A percentile compares a stretch with the other conserved stretches of the same genome.
Conservation (phyloP, 2,113 vertebrate genomes). For the Sula dactylatra region DNA sequence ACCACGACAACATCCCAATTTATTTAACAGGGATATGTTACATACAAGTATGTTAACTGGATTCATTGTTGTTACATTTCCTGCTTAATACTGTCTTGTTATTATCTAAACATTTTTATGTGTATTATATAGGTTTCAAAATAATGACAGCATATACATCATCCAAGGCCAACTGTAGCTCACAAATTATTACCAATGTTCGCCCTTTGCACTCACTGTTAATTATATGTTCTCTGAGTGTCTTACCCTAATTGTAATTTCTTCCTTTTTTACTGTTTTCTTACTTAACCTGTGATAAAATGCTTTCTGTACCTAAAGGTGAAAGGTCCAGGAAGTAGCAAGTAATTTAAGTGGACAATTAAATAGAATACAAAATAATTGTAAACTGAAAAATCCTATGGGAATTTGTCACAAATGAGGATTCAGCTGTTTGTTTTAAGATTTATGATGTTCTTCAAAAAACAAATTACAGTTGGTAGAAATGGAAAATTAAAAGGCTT, state of each 20-base stretch:
- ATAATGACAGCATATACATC: not conserved
- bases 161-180: not conserved
- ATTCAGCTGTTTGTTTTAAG: not conserved
- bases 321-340: not conserved
- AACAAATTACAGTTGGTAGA: not conserved
- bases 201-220: not conserved
- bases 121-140: not conserved
- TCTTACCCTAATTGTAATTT: not conserved
- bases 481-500: not conserved
- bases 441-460: not conserved
- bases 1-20: not conserved
- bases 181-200: not conserved
- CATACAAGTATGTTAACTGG: not conserved
- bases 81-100: not conserved
- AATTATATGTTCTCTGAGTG: not conserved
- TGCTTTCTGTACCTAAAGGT: not conserved
- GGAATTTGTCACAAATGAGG: not conserved
- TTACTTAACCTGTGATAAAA: not conserved
- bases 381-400: not conserved
- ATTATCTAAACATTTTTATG: not conserved
- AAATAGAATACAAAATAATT: not conserved
- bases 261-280: not conserved
- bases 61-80: not conserved
- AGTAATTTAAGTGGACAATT: not conserved
- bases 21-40: not conserved